Conservation (phyloP, 1,140 invertebrate genomes). For the Aphidius ervi region DNA sequence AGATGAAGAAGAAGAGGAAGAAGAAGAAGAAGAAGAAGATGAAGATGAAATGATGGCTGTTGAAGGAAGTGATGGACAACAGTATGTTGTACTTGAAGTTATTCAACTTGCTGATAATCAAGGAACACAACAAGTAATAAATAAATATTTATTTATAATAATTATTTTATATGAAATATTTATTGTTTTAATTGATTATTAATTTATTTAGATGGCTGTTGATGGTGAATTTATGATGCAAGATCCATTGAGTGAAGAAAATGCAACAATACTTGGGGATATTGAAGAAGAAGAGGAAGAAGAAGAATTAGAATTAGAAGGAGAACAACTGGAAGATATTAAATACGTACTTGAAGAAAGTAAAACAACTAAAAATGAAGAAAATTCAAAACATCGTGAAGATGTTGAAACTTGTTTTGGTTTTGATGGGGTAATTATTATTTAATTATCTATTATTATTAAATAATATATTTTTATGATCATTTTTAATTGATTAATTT, state of each 20-base stretch:
- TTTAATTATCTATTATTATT: background rate
- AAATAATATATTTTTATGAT: conserved; percentile 3
- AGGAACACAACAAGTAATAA: conserved; percentile 43
- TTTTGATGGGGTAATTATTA: conserved; percentile 66
- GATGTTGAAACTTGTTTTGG: conserved; percentile 82
- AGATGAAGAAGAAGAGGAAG: too few relatives aligned
- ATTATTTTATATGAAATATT: conserved; percentile 1
- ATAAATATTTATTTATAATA: background rate
- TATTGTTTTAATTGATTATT: background rate
- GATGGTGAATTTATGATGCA: conserved; percentile 51
- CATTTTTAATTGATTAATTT: background rate
- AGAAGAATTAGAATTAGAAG: conserved; percentile 31
- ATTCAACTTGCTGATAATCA: conserved; percentile 73
- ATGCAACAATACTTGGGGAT: conserved; percentile 36
- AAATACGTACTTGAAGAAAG: conserved; percentile 33
- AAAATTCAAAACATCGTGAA: conserved; percentile 54
- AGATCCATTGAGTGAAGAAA: conserved; percentile 49
- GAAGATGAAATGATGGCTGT: conserved; percentile 61
- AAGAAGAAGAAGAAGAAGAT: conserved; percentile 51
- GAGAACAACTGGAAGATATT: conserved; percentile 34
- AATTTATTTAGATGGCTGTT: conserved; percentile 42
- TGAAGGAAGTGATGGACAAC: conserved; percentile 72
- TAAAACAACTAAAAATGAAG: conserved; percentile 40
- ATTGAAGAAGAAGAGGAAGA: conserved; percentile 42
- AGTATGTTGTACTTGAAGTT: conserved; percentile 83